These are phyloP conservation scores for Argentina silus DNA, from an alignment of 2,797 vertebrate species.

Conservation along the genomic window DNA sequence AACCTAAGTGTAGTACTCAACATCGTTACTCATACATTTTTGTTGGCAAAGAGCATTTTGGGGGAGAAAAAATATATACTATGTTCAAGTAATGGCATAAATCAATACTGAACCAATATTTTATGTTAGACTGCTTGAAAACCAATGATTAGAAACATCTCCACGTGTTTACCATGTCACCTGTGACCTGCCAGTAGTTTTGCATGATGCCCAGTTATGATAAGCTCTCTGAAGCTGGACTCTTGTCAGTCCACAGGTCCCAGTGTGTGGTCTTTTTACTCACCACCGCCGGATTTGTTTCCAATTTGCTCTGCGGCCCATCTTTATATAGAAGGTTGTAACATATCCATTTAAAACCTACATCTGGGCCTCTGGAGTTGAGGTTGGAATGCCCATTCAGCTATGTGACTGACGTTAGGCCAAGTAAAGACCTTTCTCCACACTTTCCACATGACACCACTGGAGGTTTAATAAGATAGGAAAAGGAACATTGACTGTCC, in stretches of 20 bases:
- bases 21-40: neutral
- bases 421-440: slow-evolving; percentile 16
- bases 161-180: neutral
- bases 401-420: slow-evolving; percentile 20
- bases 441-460: slow-evolving; percentile 14
- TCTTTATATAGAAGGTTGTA: slow-evolving; percentile 65
- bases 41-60: neutral
- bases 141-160: neutral
- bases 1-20: neutral
- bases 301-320: slow-evolving; percentile 44
- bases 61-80: neutral
- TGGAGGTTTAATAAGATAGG: slow-evolving; percentile 12
- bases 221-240: neutral
- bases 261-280: slow-evolving; percentile 68
- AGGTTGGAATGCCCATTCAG: slow-evolving; percentile 22
- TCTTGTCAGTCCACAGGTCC: slow-evolving; percentile 37
- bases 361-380: slow-evolving; percentile 21
- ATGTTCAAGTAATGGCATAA: neutral
- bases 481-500: slow-evolving; percentile 20
- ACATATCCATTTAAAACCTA: slow-evolving; percentile 47
- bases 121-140: neutral
- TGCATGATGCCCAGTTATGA: neutral
- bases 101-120: neutral
- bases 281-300: slow-evolving; percentile 52
- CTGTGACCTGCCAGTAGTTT: neutral